Evolutionary conservation across 2,888 invertebrate species (phyloP), one percentile per base, ranked within the genome.

Genomic region (Argyra leucocephala): DNA sequence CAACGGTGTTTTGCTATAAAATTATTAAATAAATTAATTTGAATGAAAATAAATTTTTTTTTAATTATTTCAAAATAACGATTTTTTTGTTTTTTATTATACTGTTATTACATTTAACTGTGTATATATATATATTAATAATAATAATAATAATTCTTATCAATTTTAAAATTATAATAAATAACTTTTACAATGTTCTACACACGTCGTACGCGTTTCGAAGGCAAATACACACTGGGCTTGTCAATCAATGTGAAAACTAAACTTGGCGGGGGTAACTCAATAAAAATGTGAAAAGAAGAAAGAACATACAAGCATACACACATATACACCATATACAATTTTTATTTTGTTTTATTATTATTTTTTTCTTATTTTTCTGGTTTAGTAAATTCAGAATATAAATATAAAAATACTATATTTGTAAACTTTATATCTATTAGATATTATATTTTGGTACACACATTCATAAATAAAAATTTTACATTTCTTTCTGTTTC

Each of bases 161-260:
- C 65, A n/a, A 60, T 66, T 66, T 63, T 57, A 48, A 65, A 66
- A 58, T 63, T 64, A 60, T 36, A 61, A 24, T 61, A 64, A 64
- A 63, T 58, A 57, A 48, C 18, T 58, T 10, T 22, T 22, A 31
- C 18, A 24, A 24, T 72, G 71, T 70, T 73, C 72, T 69, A 72
- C 72, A 74, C 75, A 76, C 80, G 80, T 80, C 78, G 78, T 79
- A 79, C 78, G 76, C 80, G 80, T 75, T 78, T 79, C 80, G 78
- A 78, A 77, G 80, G 76, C 78, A 80, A 80, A 80, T 78, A 79
- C 78, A 80, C 78, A 80, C 78, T 80, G 79, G 75, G 74, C 75
- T 76, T 76, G 78, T 78, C 78, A 78, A 77, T 78, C 78, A 78
- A 72, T 73, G 71, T 73, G 72, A 70, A 72, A 72, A 73, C 73